phyloP scores from a whole-genome alignment of 2,888 invertebrate species.

The Oscheius sp. region DNA sequence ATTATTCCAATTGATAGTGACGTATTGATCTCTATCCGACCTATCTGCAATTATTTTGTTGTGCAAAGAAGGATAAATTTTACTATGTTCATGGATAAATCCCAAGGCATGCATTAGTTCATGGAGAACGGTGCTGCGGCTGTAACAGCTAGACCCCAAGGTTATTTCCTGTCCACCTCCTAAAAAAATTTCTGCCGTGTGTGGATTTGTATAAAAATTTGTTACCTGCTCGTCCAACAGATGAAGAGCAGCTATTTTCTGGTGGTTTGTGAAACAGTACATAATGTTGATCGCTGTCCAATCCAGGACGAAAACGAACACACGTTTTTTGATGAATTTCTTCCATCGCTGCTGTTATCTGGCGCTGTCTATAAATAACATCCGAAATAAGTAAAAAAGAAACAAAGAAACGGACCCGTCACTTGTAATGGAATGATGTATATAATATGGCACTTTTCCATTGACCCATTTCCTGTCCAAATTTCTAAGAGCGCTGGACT shows the following conservation, averaged over 20 bases:
- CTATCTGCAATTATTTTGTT: slow-evolving; percentile 9
- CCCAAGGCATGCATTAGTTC: slow-evolving; percentile 27
- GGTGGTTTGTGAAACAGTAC: not conserved
- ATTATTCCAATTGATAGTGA: slow-evolving; percentile 7
- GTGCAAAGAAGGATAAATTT: not conserved
- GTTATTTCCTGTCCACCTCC: slow-evolving; percentile 13
- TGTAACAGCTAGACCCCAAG: not conserved
- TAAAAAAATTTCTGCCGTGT: not conserved
- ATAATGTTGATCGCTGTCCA: slow-evolving; percentile 1
- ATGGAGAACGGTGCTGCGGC: slow-evolving; percentile 1
- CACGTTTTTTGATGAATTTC: slow-evolving; percentile 18
- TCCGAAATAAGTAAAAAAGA: too few relatives aligned
- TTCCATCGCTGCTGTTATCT: slow-evolving; percentile 13
- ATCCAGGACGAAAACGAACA: not conserved
- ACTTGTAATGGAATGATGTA: too few relatives aligned
- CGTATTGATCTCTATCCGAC: slow-evolving; percentile 22
- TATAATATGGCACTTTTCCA: too few relatives aligned
- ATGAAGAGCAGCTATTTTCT: not conserved
- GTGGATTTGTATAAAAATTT: too few relatives aligned
- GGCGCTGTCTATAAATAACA: not conserved
- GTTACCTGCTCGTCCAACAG: slow-evolving; percentile 11
- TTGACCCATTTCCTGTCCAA: too few relatives aligned
- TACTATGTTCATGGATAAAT: slow-evolving; percentile 28
- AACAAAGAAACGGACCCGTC: too few relatives aligned
- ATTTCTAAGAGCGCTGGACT: too few relatives aligned